Evolutionary conservation across 53 echinoderm and acorn worm species (phyloP), one percentile per base, ranked within the genome.

Genomic region (Astropecten irregularis): DNA sequence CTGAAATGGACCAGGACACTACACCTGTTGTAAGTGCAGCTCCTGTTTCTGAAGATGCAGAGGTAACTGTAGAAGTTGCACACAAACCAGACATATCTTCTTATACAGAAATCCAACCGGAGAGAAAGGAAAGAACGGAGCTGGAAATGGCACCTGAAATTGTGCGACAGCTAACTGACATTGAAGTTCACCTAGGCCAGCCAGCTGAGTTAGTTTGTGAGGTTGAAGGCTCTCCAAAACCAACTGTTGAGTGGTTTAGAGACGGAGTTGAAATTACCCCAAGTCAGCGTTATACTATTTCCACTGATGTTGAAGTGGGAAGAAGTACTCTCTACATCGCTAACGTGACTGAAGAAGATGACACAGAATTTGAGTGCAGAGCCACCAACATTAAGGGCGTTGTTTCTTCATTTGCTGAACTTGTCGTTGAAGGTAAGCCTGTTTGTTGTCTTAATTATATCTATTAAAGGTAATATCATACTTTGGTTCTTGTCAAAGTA

Each of bases 251-350:
- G 37, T 95, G 95, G 95, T 87, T 83, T 28, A 84, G 88, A 61
- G 86, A 95, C 88, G 93, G 93, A 56, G 76, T 91, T 4, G 91
- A 91, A 68, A 64, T 91, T 4, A 65, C 77, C 34, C 89, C 92
- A 9, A 81, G 83, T 48, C 76, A 92, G 64, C 86, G 86, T 9
- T 83, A 82, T 16, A 76, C 86, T 26, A 92, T 95, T 44, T 89
- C 76, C 11, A 76, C 86, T 48, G 89, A 90, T 57, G 54, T 88
- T 25, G 85, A 91, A 54, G 83, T 25, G 9, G 89, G 86, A 48
- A 67, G 44, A 34, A 89, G 74, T 7, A 90, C 89, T 4, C 88
- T 93, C 16, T 32, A 88, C 15, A 91, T 93, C 25, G 88, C 81
- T 27, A 69, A 49, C 25, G 91, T 91, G 19, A 58, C 88, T 15